phyloP scores from a whole-genome alignment of 2,797 vertebrate species.

The Pelodytes ibericus region DNA sequence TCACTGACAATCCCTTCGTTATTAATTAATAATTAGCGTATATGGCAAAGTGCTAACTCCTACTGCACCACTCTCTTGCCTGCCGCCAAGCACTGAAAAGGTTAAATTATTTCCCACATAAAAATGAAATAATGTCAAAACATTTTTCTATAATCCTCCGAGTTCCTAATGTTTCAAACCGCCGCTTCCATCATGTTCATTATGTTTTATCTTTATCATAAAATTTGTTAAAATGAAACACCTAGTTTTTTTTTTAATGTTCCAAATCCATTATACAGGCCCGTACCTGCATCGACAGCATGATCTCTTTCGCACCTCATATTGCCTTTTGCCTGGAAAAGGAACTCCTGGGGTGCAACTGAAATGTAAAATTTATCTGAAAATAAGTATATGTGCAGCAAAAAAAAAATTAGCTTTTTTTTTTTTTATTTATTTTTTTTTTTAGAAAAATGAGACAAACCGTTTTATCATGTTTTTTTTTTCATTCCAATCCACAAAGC shows the following conservation, averaged over 20 bases:
- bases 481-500: neutral
- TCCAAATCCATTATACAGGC: conserved; percentile 88
- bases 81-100: conserved; percentile 16
- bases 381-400: conserved; percentile 73
- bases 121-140: conserved; percentile 50
- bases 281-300: conserved; percentile 89
- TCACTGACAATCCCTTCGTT: neutral
- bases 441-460: neutral
- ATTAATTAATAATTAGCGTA: neutral
- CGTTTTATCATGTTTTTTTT: neutral
- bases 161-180: conserved; percentile 73
- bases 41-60: neutral
- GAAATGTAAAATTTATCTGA: conserved; percentile 72
- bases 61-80: neutral
- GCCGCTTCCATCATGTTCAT: conserved; percentile 77
- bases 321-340: conserved; percentile 88
- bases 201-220: conserved; percentile 74
- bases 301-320: conserved; percentile 93
- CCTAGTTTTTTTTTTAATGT: conserved; percentile 69
- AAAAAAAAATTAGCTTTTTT: no score
- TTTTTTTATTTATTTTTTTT: no score
- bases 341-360: conserved; percentile 73
- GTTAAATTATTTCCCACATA: conserved; percentile 46
- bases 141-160: conserved; percentile 64
- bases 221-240: conserved; percentile 90